Evolutionary conservation across 2,888 invertebrate genomes (phyloP).

Genomic region (Pimpla rufipes): DNA sequence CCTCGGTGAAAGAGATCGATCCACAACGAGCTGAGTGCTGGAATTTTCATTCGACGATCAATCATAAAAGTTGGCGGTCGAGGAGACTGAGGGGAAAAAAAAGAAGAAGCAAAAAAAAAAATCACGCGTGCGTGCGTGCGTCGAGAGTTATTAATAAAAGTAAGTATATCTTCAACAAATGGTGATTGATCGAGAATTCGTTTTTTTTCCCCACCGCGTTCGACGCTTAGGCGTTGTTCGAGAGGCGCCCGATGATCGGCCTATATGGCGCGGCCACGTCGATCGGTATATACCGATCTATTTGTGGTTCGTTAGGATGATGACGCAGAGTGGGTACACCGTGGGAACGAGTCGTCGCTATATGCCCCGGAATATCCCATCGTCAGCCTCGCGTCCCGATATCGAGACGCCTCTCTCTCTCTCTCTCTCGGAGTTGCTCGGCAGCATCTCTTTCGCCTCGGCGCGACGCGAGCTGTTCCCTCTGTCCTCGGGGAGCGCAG

Average conservation of each 20-base stretch:
- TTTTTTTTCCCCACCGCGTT: neutral
- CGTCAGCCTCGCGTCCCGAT: neutral
- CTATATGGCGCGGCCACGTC: conserved; percentile 5
- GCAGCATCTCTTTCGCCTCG: conserved; percentile 27
- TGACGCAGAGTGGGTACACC: conserved; percentile 20
- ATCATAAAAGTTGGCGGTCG: neutral
- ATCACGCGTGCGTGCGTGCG: neutral
- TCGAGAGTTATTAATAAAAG: conserved; percentile 4
- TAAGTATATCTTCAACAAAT: conserved; percentile 13
- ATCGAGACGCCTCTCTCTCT: conserved; percentile 15
- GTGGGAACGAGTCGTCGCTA: conserved; percentile 31
- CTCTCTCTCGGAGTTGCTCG: conserved; percentile 11
- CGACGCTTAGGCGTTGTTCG: conserved; percentile 16
- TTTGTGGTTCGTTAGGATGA: conserved; percentile 38
- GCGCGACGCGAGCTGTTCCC: conserved; percentile 19
- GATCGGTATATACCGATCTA: conserved; percentile 41
- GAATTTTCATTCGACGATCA: neutral
- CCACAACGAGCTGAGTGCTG: neutral
- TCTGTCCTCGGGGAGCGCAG: conserved; percentile 30
- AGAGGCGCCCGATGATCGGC: conserved; percentile 12
- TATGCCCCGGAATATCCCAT: conserved; percentile 16
- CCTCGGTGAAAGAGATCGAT: neutral
- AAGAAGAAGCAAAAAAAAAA: neutral
- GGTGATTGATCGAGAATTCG: conserved; percentile 3
- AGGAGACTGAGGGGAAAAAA: no score